Percentiles rank a stretch among this genome's conserved stretches.
Conservation (phyloP, 2,888 invertebrate genomes). For the Halictus quadricinctus region DNA sequence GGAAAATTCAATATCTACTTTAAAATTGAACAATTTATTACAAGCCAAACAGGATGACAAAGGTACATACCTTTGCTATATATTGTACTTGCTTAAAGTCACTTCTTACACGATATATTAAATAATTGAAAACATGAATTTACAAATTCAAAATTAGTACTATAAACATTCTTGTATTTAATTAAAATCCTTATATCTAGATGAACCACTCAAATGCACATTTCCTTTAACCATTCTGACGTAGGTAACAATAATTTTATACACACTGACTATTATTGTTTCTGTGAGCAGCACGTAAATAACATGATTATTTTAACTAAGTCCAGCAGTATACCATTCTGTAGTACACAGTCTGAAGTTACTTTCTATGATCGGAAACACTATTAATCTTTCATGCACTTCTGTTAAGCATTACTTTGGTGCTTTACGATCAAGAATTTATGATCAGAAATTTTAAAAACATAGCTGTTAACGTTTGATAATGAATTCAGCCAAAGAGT, state of each 20-base stretch:
- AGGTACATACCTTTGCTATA: constrained; percentile 65
- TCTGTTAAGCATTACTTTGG: constrained; percentile 51
- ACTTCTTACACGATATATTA: constrained; percentile 62
- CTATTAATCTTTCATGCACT: constrained; percentile 53
- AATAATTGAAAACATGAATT: constrained; percentile 65
- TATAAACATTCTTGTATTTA: constrained; percentile 57
- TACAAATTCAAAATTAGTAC: constrained; percentile 67
- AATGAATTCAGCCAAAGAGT: constrained; percentile 40
- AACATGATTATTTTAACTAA: constrained; percentile 61
- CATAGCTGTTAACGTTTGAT: constrained; percentile 45
- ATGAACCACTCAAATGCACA: constrained; percentile 64
- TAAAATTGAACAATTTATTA: constrained; percentile 77
- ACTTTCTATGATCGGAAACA: constrained; percentile 59
- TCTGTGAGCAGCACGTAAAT: constrained; percentile 57
- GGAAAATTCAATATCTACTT: constrained; percentile 43
- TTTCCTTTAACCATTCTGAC: constrained; percentile 59
- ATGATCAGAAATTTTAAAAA: constrained; percentile 46
- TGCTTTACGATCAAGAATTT: constrained; percentile 44
- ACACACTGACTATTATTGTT: constrained; percentile 69
- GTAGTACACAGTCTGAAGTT: constrained; percentile 51
- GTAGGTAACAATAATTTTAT: constrained; percentile 69
- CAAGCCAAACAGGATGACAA: constrained; percentile 66
- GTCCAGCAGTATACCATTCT: constrained; percentile 46
- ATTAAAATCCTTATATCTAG: constrained; percentile 66
- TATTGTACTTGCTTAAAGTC: constrained; percentile 56